A percentile compares a stretch with the other conserved stretches of the same genome.
Evolutionary conservation across 2,113 vertebrate species (phyloP).

Genomic region (Oryctolagus cuniculus): DNA sequence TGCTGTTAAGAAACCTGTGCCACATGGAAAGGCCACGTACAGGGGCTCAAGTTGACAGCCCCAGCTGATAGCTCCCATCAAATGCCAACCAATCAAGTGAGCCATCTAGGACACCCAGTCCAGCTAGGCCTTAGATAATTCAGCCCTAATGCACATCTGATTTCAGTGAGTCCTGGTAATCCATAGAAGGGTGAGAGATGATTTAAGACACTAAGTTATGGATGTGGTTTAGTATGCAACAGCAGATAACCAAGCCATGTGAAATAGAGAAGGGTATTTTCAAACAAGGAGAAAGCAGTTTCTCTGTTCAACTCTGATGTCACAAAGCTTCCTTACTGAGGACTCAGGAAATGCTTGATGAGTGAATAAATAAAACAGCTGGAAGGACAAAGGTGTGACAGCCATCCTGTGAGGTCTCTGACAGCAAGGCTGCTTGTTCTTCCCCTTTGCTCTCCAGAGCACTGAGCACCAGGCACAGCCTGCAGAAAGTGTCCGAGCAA

Average conservation of each 20-base stretch:
- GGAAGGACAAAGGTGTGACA: neutral
- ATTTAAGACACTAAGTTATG: neutral
- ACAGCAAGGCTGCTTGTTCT: neutral
- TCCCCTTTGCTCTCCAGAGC: neutral
- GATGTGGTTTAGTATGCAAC: neutral
- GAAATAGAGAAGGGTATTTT: slow-evolving; percentile 55
- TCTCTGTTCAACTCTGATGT: neutral
- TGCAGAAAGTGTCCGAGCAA: neutral
- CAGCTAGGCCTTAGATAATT: neutral
- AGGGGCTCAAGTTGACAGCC: neutral
- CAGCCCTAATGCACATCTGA: neutral
- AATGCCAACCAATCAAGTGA: neutral
- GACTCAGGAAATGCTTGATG: neutral
- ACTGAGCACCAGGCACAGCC: neutral
- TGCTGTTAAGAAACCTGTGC: neutral
- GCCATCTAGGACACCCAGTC: neutral
- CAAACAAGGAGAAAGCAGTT: slow-evolving; percentile 50
- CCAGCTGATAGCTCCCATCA: neutral
- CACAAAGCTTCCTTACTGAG: neutral
- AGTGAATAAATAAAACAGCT: neutral
- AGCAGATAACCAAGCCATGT: neutral
- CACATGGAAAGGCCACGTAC: neutral
- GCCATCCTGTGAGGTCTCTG: slow-evolving; percentile 9
- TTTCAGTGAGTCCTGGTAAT: neutral
- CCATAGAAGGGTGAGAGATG: neutral